Base-by-base conservation (phyloP, 2,113 vertebrate species). In the Pituophis catenifer region DNA sequence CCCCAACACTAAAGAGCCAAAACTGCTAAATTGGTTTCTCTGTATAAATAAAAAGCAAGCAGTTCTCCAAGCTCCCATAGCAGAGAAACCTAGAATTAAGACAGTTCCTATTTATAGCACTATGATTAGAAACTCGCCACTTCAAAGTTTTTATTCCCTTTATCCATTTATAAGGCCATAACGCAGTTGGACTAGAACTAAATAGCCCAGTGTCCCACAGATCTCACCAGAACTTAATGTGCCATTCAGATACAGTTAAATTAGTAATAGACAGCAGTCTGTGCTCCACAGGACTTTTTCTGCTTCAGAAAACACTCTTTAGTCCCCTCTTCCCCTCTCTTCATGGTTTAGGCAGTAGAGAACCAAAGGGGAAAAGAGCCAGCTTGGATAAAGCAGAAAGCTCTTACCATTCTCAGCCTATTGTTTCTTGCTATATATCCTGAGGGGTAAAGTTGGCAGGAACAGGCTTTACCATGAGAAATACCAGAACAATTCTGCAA, bases 131-230 rank as follows among this genome's bases (percentile, higher is more conserved):
- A 97, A 95, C 96, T 96, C 92, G 1, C 96, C 97, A 96, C 96
- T 95, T 96, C 12, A 0, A 94, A 95, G 95, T 94, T 97, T 96
- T 95, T 96, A 97, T 97, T 97, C 96, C 95, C 91, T 96, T 97
- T 94, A 96, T 96, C 96, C 97, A 95, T 97, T 97, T 97, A 95
- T 95, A 97, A 97, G 96, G 95, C 97, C 95, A 92, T 96, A 96
- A 96, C 96, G 48, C 97, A 96, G 97, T 97, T 95, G 96, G 97
- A 96, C 92, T 93, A 86, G 93, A 95, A 94, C 93, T 93, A 86
- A 94, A 95, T 94, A 92, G 94, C 92, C 94, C 54, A 59, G 92
- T 96, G 96, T 93, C 97, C 97, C 96, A 96, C 94, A 19, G 94
- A 95, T 93, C 95, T 85, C 95, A 94, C 95, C 96, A 96, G 96